phyloP scores from a whole-genome alignment of 1,140 invertebrate genomes.

The Drosophila quadrilineata region DNA sequence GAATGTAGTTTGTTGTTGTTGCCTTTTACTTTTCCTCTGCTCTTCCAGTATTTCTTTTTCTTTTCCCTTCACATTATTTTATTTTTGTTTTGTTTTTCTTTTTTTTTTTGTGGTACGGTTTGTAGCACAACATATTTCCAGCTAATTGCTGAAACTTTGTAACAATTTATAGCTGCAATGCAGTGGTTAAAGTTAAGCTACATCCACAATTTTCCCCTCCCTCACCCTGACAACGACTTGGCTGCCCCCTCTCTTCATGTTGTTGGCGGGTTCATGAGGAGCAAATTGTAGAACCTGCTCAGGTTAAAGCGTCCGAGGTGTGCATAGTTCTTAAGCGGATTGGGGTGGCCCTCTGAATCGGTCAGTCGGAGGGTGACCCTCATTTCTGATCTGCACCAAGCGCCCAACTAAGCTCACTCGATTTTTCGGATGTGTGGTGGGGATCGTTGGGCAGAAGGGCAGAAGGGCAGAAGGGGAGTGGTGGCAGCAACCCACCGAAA shows the following conservation, averaged over 20 bases:
- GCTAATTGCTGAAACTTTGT: slow-evolving; percentile 70
- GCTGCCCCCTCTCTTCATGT: too few relatives aligned
- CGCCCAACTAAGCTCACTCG: too few relatives aligned
- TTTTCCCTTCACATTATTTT: slow-evolving; percentile 23
- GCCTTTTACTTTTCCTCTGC: too few relatives aligned
- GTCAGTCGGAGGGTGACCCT: background rate
- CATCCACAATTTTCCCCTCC: background rate
- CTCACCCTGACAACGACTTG: too few relatives aligned
- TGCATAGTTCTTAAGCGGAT: slow-evolving; percentile 27
- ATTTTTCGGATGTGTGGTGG: too few relatives aligned
- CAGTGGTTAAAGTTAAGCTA: slow-evolving; percentile 50
- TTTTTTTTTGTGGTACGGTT: slow-evolving; percentile 26
- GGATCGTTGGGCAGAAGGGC: too few relatives aligned
- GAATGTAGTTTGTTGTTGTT: too few relatives aligned
- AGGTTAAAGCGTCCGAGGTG: slow-evolving; percentile 35
- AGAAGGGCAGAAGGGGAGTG: background rate
- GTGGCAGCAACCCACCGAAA: slow-evolving; percentile 11
- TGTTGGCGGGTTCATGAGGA: too few relatives aligned
- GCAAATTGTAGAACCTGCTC: slow-evolving; percentile 26
- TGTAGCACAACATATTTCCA: slow-evolving; percentile 61
- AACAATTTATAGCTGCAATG: slow-evolving; percentile 77
- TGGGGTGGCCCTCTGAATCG: background rate
- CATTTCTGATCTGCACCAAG: slow-evolving; percentile 10
- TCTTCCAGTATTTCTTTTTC: too few relatives aligned
- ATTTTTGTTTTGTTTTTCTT: slow-evolving; percentile 10